Evolutionary conservation across 1,140 invertebrate species (phyloP).

Genomic region (Drosophila malerkotliana): DNA sequence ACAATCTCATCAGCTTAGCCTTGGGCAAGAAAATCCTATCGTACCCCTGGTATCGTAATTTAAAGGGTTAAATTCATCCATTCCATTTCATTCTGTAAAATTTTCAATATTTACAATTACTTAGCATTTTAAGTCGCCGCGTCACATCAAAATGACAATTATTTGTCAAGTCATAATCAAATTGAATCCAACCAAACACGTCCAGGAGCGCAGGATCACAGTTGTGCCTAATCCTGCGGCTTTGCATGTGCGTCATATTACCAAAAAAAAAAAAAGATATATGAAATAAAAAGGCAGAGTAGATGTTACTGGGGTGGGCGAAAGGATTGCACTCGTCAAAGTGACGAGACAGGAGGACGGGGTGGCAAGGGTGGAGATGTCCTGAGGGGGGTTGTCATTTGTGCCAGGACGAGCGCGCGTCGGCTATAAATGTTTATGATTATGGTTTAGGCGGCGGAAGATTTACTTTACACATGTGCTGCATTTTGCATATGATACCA

Average conservation of each 20-base stretch:
- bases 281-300: constrained; percentile 8
- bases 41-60: background rate
- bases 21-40: constrained; percentile 1
- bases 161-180: constrained; percentile 82
- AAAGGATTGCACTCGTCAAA: constrained; percentile 80
- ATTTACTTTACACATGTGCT: constrained; percentile 81
- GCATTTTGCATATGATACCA: constrained; percentile 75
- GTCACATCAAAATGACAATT: constrained; percentile 80
- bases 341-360: constrained; percentile 48
- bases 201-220: constrained; percentile 54
- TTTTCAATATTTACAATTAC: constrained; percentile 82
- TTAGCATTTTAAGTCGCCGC: constrained; percentile 76
- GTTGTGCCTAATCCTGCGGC: constrained; percentile 79
- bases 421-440: constrained; percentile 81
- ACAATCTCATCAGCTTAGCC: constrained; percentile 20
- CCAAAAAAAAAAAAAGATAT: constrained; percentile 4
- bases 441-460: constrained; percentile 70
- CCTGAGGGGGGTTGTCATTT: constrained; percentile 46
- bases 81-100: constrained; percentile 33
- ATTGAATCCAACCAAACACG: constrained; percentile 55
- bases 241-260: constrained; percentile 64
- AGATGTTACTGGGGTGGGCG: constrained; percentile 15
- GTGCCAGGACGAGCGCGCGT: constrained; percentile 52
- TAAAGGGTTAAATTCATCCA: constrained; percentile 46
- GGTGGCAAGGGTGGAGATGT: constrained; percentile 11